phyloP scores from a whole-genome alignment of 1,140 invertebrate genomes.

The Drosophila auraria region DNA sequence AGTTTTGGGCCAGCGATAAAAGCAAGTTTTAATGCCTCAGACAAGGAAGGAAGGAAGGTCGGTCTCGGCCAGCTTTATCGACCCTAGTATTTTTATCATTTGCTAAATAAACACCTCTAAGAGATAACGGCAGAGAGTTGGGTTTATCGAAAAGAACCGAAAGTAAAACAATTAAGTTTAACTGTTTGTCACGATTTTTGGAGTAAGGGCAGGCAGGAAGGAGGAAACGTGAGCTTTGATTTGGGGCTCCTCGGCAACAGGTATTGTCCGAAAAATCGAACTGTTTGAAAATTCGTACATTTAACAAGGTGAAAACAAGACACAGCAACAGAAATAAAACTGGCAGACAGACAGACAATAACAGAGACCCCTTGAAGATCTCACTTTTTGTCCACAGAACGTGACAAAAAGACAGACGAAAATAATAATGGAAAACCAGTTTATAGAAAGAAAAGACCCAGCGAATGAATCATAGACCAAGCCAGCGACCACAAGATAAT shows the following conservation, averaged over 20 bases:
- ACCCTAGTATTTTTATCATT: slow-evolving; percentile 18
- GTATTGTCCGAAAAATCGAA: slow-evolving; percentile 31
- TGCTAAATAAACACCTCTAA: background rate
- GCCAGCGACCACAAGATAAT: slow-evolving; percentile 51
- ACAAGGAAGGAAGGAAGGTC: slow-evolving; percentile 36
- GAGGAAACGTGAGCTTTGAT: slow-evolving; percentile 35
- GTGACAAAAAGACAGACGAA: slow-evolving; percentile 67
- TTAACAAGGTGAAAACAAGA: slow-evolving; percentile 40
- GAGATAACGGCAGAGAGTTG: slow-evolving; percentile 31
- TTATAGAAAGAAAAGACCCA: slow-evolving; percentile 58
- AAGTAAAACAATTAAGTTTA: slow-evolving; percentile 15
- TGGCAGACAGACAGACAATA: slow-evolving; percentile 26
- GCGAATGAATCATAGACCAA: slow-evolving; percentile 68
- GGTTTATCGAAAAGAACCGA: slow-evolving; percentile 11
- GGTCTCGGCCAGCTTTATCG: slow-evolving; percentile 21
- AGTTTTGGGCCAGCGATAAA: slow-evolving; percentile 37
- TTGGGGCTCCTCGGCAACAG: slow-evolving; percentile 51
- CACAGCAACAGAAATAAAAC: slow-evolving; percentile 3
- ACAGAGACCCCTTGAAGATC: slow-evolving; percentile 61
- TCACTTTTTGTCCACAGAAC: slow-evolving; percentile 76
- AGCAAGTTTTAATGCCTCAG: slow-evolving; percentile 25
- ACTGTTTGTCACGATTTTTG: slow-evolving; percentile 30
- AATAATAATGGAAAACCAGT: slow-evolving; percentile 70
- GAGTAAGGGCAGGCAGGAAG: background rate
- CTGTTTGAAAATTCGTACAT: slow-evolving; percentile 30